phyloP scores from a whole-genome alignment of 2,888 invertebrate species.

The Drosophila eohydei region DNA sequence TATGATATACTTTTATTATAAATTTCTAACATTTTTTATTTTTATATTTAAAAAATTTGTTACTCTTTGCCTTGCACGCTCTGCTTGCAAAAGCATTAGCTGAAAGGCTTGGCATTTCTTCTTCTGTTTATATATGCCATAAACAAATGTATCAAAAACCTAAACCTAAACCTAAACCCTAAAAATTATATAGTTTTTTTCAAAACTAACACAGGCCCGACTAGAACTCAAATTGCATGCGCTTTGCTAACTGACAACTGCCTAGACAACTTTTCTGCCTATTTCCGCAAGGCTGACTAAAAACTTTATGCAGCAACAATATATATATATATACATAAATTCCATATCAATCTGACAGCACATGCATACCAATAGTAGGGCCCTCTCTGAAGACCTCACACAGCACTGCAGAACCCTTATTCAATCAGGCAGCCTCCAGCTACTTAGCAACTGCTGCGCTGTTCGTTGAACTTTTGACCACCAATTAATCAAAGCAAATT shows the following conservation, averaged over 20 bases:
- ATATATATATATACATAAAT: neutral
- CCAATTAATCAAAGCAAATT: constrained; percentile 77
- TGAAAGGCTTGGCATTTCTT: no score
- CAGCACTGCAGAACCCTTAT: neutral
- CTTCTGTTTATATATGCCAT: no score
- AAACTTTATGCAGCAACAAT: neutral
- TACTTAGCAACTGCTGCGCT: constrained; percentile 57
- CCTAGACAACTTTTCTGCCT: neutral
- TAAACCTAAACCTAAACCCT: no score
- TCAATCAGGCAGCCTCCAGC: constrained; percentile 26
- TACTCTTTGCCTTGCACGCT: no score
- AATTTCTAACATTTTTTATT: no score
- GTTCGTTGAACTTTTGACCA: constrained; percentile 78
- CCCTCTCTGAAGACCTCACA: neutral
- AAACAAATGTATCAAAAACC: no score
- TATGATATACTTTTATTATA: no score
- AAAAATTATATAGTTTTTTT: neutral
- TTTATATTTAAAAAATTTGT: no score
- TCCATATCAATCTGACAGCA: neutral
- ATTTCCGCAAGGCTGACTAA: neutral
- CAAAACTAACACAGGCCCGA: neutral
- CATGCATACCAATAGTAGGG: neutral
- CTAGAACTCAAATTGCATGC: neutral
- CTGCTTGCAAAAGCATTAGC: no score
- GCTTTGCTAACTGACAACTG: neutral